Evolutionary conservation across 2,797 vertebrate genomes (phyloP).

Genomic region (Pseudochirops cupreus): DNA sequence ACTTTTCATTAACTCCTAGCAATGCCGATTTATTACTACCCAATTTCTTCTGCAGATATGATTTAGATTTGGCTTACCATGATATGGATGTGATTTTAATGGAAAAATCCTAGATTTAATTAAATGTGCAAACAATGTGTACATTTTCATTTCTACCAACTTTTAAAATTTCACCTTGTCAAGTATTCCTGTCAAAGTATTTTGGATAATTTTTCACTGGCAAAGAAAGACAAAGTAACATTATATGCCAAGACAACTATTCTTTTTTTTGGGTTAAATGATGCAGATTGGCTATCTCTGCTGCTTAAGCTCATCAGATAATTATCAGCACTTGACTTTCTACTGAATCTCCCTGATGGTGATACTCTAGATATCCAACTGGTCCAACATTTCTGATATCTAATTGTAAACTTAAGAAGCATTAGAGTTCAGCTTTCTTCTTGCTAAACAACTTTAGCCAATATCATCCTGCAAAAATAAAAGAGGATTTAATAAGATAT

Average conservation of each 20-base stretch:
- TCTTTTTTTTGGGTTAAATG: not conserved
- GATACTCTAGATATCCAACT: not conserved
- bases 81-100: conserved; percentile 16
- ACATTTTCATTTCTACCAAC: conserved; percentile 1
- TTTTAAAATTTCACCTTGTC: not conserved
- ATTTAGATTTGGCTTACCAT: not conserved
- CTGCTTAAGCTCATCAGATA: conserved; percentile 5
- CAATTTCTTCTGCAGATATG: not conserved
- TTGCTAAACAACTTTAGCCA: not conserved
- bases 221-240: not conserved
- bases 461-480: not conserved
- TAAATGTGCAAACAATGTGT: not conserved
- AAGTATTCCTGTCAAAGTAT: not conserved
- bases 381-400: conserved; percentile 18
- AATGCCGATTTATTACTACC: not conserved
- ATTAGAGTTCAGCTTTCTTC: not conserved
- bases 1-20: not conserved
- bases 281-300: not conserved
- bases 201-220: conserved; percentile 13
- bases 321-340: conserved; percentile 39
- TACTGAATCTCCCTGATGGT: not conserved
- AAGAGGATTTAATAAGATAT: not conserved
- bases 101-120: conserved; percentile 10
- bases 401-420: conserved; percentile 13
- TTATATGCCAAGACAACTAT: conserved; percentile 2